Base-by-base conservation (phyloP, 2,888 invertebrate species). In the Neoaliturus tenellus region DNA sequence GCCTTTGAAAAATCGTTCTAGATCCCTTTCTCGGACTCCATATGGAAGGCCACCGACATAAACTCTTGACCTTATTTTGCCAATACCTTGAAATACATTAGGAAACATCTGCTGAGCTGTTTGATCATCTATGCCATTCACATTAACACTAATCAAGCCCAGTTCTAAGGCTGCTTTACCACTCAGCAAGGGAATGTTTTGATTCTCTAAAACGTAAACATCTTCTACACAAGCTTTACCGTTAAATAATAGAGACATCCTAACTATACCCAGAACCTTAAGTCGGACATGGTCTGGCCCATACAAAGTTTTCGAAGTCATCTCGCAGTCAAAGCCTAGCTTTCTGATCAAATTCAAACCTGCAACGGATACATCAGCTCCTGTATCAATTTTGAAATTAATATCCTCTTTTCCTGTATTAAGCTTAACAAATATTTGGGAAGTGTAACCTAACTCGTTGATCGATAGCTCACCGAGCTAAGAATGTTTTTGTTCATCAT, bases 1-100 rank as follows among this genome's bases (percentile, higher is more conserved):
- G 86, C 95, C 95, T 91, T 94, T 93, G 92, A 96, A 96, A 91
- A 96, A 96, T 88, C 94, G 93, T 91, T 96, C 96, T 88, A 96
- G 92, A 91, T 96, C 96, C 90, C 94, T 93, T 91, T 96, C 96
- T 88, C 94, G 92, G 87, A 94, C 94, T 89, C 95, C 94, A 90
- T 95, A 94, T 87, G 95, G 94, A 89, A 96, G 91, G 88, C 95
- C 94, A 88, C 96, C 96, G 89, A 96, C 93, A 91, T 96, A 96
- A 87, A 96, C 94, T 90, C 96, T 92, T 90, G 94, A 93, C 90
- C 94, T 94, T 91, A 93, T 93, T 93, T 93, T 94, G 90, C 90
- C n/a, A 31, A 67, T 67, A 67, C 67, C 67, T 33, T 67, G 31
- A 67, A 67, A 67, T 31, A 51, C 67, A 35, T 67, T 67, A 17